phyloP scores from a whole-genome alignment of 2,113 vertebrate genomes.

The Macroglossus sobrinus region DNA sequence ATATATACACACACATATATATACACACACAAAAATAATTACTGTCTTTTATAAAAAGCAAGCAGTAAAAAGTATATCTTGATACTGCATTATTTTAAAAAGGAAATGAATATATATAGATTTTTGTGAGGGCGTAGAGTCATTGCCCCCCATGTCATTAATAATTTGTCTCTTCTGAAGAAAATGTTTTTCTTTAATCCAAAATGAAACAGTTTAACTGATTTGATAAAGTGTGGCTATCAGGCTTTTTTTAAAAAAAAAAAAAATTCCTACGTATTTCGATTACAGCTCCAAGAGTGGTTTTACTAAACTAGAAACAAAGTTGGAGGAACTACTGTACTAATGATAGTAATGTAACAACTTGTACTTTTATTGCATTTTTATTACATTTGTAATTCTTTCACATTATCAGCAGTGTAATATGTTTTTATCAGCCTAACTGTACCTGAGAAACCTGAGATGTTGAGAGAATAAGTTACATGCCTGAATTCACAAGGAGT shows the following conservation, averaged over 20 bases:
- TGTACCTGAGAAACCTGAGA: not conserved
- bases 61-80: not conserved
- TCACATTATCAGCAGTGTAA: not conserved
- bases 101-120: not conserved
- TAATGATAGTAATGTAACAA: not conserved
- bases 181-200: constrained; percentile 12
- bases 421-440: not conserved
- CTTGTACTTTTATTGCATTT: not conserved
- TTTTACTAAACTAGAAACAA: constrained; percentile 28
- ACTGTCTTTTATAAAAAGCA: not conserved
- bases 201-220: constrained; percentile 18
- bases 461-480: not conserved
- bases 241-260: not conserved
- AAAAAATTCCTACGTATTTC: constrained; percentile 37
- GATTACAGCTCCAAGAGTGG: not conserved
- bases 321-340: not conserved
- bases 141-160: not conserved
- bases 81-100: constrained; percentile 13
- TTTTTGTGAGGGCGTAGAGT: not conserved
- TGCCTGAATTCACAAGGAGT: not conserved
- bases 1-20: too few relatives aligned
- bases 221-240: not conserved
- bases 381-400: not conserved
- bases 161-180: not conserved
- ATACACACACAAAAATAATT: not conserved